Conservation (phyloP, 2,888 invertebrate genomes). For the Xylophagus ater region DNA sequence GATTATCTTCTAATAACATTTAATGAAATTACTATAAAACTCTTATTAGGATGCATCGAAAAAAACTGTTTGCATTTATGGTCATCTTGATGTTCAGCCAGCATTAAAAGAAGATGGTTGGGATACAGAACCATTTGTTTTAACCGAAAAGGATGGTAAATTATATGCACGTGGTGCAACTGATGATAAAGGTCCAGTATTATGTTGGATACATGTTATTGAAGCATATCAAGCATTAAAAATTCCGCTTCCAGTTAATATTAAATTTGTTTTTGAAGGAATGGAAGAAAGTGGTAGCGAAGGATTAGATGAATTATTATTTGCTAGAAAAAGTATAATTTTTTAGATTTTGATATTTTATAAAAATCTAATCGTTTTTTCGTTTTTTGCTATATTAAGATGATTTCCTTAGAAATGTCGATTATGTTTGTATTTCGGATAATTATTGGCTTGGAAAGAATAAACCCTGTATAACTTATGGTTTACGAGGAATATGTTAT, state of each 20-base stretch:
- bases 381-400: no score
- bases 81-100: constrained; percentile 97
- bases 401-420: constrained; percentile 72
- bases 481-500: constrained; percentile 86
- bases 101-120: constrained; percentile 89
- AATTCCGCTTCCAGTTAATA: constrained; percentile 56
- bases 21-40: no score
- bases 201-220: constrained; percentile 91
- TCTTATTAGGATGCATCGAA: constrained; percentile 57
- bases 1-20: no score
- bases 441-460: constrained; percentile 97
- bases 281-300: constrained; percentile 98
- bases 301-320: constrained; percentile 81
- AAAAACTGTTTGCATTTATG: constrained; percentile 90
- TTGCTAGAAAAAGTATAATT: constrained; percentile 41
- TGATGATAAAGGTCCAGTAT: constrained; percentile 90
- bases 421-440: constrained; percentile 95
- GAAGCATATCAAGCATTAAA: constrained; percentile 71
- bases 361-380: not conserved
- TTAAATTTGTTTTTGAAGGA: constrained; percentile 90
- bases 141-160: constrained; percentile 80
- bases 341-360: not conserved
- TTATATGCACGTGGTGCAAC: constrained; percentile 84
- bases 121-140: constrained; percentile 86
- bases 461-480: constrained; percentile 97